Conservation (phyloP, 2,888 invertebrate species). For the Philereme vetulata region DNA sequence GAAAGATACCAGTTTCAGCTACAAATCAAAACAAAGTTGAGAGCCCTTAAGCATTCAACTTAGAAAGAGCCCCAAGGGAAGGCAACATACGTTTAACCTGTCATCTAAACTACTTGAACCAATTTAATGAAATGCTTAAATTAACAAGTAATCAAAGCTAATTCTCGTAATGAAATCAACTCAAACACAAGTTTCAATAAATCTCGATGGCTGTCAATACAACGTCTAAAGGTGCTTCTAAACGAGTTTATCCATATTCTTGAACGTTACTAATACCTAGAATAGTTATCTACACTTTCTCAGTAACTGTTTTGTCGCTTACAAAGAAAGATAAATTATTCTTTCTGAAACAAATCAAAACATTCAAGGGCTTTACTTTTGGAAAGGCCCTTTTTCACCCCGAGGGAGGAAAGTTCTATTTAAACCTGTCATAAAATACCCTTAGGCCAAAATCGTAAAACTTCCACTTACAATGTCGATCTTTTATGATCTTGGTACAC, state of each 20-base stretch:
- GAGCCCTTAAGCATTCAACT: conserved; percentile 17
- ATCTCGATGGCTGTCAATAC: too few species aligned
- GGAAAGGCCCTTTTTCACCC: conserved; percentile 22
- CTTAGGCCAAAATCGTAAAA: conserved; percentile 32
- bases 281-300: too few species aligned
- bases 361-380: conserved; percentile 24
- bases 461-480: conserved; percentile 33
- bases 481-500: conserved; percentile 16
- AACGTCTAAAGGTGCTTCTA: too few species aligned
- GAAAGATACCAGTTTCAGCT: background rate
- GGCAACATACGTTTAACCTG: background rate
- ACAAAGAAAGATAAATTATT: too few species aligned
- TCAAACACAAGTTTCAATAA: too few species aligned
- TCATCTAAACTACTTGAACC: background rate
- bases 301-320: too few species aligned
- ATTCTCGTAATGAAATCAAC: too few species aligned
- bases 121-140: too few species aligned
- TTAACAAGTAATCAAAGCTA: too few species aligned
- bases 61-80: conserved; percentile 7
- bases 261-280: too few species aligned
- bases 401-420: conserved; percentile 30
- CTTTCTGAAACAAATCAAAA: conserved; percentile 31
- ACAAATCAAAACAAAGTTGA: conserved; percentile 17
- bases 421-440: conserved; percentile 34
- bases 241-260: too few species aligned